Evolutionary conservation across 2,797 vertebrate species (phyloP), one percentile per base, ranked within the genome.

Genomic region (Hippoglossus hippoglossus): DNA sequence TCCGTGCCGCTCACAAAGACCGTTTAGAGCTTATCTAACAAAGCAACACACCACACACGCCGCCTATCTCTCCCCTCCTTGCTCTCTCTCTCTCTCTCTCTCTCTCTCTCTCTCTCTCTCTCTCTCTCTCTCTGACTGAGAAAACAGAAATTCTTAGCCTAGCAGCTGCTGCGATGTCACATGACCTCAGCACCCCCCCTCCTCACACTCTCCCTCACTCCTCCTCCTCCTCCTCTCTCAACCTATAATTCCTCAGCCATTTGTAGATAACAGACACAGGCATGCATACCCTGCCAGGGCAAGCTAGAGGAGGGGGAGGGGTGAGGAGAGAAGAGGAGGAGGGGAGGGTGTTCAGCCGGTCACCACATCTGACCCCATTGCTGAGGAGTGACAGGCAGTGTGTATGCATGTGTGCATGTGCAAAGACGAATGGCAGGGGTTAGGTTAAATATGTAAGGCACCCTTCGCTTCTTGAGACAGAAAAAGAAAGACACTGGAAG

Each of bases 21-120:
- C 71, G 85, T 90, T 93, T 83, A 84, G 82, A 90, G 93, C 91
- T 95, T 94, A 94, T 94, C 95, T 93, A 93, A 95, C 94, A 95
- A 95, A 95, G 95, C 94, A 94, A 93, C 91, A 87, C 91, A 84
- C 91, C 86, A 90, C 91, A 90, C 91, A 89, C 75, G 77, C 88
- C 77, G 91, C 83, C 91, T 91, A 89, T 91, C 88, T 87, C 89
- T 85, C 89, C 78, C 76, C 79, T 87, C 79, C 70, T 81, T 68
- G 72, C 81, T 81, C 79, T 74, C 85, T 69, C 84, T 47, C 47
- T 41, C 73, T 70, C 70, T 66, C 67, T 52, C 72, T 77, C 89
- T 86, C 89, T 85, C 93, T 85, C 70, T 66, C 67, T 52, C 81
- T 81, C 79, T 74, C 85, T 69, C 84, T 47, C 47, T 41, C 73